phyloP scores from a whole-genome alignment of 2,113 vertebrate species.

The Pangasianodon gigas region DNA sequence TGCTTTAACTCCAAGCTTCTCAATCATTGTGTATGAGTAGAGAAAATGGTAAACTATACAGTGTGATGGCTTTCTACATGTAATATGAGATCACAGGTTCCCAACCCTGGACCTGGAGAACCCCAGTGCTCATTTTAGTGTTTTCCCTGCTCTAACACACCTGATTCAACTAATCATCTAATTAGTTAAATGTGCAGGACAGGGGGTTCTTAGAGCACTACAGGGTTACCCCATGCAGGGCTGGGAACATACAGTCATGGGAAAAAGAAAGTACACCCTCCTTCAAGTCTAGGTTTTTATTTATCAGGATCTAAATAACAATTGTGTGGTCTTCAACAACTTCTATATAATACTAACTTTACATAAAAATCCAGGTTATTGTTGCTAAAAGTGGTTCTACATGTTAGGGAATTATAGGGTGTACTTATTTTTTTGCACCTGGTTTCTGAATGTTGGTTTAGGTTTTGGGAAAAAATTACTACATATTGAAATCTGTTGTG shows the following conservation, averaged over 20 bases:
- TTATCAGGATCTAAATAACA: too few species aligned
- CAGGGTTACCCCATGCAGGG: background rate
- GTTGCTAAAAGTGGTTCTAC: background rate
- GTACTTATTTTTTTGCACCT: background rate
- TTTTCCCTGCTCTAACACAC: background rate
- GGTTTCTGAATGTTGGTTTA: background rate
- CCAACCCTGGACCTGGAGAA: background rate
- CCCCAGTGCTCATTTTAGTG: background rate
- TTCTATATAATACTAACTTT: background rate
- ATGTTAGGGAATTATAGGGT: background rate
- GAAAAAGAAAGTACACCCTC: too few species aligned
- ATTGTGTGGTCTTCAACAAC: background rate
- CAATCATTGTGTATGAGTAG: background rate
- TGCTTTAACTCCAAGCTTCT: background rate
- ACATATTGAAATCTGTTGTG: background rate
- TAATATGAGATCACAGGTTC: background rate
- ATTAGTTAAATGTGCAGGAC: background rate
- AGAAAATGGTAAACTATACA: background rate
- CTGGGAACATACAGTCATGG: too few species aligned
- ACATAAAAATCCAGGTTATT: background rate
- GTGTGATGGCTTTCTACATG: background rate
- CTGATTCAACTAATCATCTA: background rate
- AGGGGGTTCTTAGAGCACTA: background rate
- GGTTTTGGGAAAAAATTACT: background rate
- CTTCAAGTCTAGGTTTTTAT: background rate